phyloP scores from a whole-genome alignment of 2,888 invertebrate genomes.

The Terebella lapidaria region DNA sequence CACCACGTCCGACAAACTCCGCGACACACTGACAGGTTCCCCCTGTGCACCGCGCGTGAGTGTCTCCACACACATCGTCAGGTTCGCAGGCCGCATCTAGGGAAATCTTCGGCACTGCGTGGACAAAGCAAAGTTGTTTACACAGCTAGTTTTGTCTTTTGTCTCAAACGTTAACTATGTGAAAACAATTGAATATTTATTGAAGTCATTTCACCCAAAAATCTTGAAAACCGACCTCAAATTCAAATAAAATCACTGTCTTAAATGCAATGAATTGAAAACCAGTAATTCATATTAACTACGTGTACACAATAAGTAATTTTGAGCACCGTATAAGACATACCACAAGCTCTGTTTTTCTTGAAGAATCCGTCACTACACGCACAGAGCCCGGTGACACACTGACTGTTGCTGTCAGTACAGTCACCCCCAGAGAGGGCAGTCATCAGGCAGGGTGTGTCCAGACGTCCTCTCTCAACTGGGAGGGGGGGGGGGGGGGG shows the following conservation, averaged over 20 bases:
- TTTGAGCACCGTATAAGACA: neutral
- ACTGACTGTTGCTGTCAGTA: neutral
- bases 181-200: too few relatives aligned
- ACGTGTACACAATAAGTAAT: neutral
- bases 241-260: too few relatives aligned
- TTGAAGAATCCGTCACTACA: constrained; percentile 7
- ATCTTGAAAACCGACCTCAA: too few relatives aligned
- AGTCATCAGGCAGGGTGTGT: neutral
- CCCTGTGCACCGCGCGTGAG: constrained; percentile 7
- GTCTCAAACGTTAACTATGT: too few relatives aligned
- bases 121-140: too few relatives aligned
- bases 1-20: neutral
- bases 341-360: constrained; percentile 4
- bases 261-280: too few relatives aligned
- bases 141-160: too few relatives aligned
- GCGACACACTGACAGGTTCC: constrained; percentile 8
- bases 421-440: neutral
- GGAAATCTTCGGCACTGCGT: constrained; percentile 14
- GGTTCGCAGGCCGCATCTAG: constrained; percentile 9
- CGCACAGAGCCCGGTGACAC: neutral
- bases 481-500: too few relatives aligned
- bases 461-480: neutral
- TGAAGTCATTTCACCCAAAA: too few relatives aligned
- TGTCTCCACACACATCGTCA: constrained; percentile 11
- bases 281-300: too few relatives aligned